Conservation (phyloP, 2,113 vertebrate species). For the Sardina pilchardus region DNA sequence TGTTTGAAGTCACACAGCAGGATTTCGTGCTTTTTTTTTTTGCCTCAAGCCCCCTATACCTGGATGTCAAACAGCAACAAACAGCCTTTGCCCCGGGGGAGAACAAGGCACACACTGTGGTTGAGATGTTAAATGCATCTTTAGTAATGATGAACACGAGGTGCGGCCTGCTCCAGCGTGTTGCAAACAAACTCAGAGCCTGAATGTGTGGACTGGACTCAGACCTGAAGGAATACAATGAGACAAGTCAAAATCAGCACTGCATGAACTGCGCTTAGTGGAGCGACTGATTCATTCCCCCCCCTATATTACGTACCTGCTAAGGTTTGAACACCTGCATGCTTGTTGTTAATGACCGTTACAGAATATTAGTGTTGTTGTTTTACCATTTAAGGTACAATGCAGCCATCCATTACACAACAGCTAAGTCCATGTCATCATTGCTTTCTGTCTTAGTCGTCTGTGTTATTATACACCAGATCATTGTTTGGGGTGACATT, state of each 20-base stretch:
- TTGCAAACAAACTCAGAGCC: constrained; percentile 2
- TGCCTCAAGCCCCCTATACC: not conserved
- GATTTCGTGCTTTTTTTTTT: constrained; percentile 27
- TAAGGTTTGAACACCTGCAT: too few species aligned
- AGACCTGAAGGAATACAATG: not conserved
- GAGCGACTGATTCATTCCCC: not conserved
- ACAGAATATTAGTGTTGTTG: not conserved
- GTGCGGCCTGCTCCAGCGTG: constrained; percentile 16
- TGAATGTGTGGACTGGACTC: not conserved
- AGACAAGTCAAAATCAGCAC: not conserved
- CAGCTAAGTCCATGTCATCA: not conserved
- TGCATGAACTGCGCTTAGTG: not conserved
- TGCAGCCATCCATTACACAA: not conserved
- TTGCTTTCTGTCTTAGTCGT: not conserved
- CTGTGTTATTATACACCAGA: not conserved
- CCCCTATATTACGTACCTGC: too few species aligned
- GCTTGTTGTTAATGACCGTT: too few species aligned
- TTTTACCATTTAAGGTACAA: not conserved
- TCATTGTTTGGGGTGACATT: not conserved
- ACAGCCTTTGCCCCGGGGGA: constrained; percentile 24
- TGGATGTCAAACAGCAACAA: constrained; percentile 2
- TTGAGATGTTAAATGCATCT: constrained; percentile 22
- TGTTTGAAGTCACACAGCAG: constrained; percentile 29
- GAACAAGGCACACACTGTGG: constrained; percentile 1
- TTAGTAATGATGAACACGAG: constrained; percentile 13